Conservation (phyloP, 2,113 vertebrate genomes). For the Todiramphus chloris region DNA sequence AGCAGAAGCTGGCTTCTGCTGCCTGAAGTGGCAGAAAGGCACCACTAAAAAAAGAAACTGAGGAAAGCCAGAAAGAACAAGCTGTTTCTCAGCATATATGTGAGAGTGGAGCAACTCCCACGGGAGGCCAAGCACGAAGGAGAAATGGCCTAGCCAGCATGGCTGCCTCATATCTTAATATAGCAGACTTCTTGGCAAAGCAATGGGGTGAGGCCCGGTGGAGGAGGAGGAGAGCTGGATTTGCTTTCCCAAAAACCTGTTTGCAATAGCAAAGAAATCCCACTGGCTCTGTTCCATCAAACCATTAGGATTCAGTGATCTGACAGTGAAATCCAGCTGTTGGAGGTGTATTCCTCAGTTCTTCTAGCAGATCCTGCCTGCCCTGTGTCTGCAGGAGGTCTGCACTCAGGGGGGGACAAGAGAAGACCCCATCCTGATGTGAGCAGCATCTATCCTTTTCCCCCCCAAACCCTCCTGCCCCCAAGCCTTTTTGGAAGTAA, state of each 20-base stretch:
- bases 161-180: conserved; percentile 20
- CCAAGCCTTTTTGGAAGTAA: background rate
- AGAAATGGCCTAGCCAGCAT: background rate
- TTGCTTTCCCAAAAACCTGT: background rate
- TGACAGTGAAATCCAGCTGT: background rate
- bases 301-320: background rate
- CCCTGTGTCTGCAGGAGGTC: background rate
- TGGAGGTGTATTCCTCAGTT: background rate
- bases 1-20: background rate
- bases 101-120: conserved; percentile 46
- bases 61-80: conserved; percentile 37
- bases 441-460: background rate
- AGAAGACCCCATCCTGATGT: background rate
- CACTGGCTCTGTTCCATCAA: accelerated
- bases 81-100: conserved; percentile 40
- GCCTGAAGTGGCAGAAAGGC: background rate
- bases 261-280: background rate
- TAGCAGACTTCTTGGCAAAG: conserved; percentile 39
- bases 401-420: background rate
- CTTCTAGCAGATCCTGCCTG: background rate
- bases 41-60: conserved; percentile 35
- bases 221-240: background rate
- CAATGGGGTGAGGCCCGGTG: background rate
- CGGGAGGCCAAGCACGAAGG: background rate
- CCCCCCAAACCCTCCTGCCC: background rate